Evolutionary conservation across 1,140 invertebrate species (phyloP), one percentile per base, ranked within the genome.

Genomic region (Andricus grossulariae): DNA sequence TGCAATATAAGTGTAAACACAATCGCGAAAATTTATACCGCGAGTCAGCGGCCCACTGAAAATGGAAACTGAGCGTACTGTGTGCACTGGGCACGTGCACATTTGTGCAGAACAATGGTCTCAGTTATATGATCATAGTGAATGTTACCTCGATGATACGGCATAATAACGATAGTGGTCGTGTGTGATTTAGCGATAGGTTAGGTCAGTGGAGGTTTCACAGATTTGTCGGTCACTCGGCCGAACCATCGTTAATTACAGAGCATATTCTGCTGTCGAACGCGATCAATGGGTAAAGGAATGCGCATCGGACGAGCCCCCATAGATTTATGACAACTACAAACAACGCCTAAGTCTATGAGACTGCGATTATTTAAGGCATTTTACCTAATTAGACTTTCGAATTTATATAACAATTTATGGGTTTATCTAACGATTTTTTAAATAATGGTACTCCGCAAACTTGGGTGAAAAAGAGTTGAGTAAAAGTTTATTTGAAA

Each of bases 281-380:
- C 76, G 76, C 76, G 78, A 82, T 82, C 78, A 82, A 55, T 78
- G 74, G 77, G 66, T 70, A 73, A 79, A 57, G 73, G 78, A 80
- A 82, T 82, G 75, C 73, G 51, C 51, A 57, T 73, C 52, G 79
- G 71, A 79, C 74, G 52, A 71, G 71, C 54, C 74, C 70, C 25
- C 75, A 72, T 71, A 57, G 78, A 82, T 82, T 82, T 82, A 82
- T 80, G 81, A 76, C 75, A 76, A 76, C 78, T 75, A 75, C 73
- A 74, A 79, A 82, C 75, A 76, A 55, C 79, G 52, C 78, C 74
- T 76, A 74, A 71, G 78, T 78, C 75, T 66, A 51, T 75, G 74
- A 78, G 74, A 75, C 73, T 80, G 78, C 76, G 73, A 80, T 72
- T 77, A 77, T 39, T 72, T 18, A 54, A 54, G 72, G 60, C 51